A percentile compares a stretch with the other conserved stretches of the same genome.
phyloP scores from a whole-genome alignment of 2,113 vertebrate species.

The Anser brachyrhynchus region DNA sequence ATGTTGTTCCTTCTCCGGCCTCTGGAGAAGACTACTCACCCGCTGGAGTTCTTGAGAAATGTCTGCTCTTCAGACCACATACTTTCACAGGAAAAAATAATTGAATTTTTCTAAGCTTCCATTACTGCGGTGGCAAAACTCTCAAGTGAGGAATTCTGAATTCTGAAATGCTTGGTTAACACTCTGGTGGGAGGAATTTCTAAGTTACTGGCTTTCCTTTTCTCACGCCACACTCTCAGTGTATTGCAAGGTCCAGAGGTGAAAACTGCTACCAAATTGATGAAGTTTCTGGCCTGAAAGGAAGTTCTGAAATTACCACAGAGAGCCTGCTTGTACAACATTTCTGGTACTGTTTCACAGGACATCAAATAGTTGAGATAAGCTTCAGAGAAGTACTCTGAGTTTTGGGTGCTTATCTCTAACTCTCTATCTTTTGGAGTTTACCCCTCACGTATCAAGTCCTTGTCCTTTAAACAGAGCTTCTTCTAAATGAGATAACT shows the following conservation, averaged over 20 bases:
- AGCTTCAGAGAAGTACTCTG: not conserved
- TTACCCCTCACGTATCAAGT: not conserved
- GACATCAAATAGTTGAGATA: not conserved
- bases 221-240: not conserved
- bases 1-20: not conserved
- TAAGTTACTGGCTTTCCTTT: not conserved
- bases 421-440: not conserved
- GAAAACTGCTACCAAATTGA: conserved; percentile 5
- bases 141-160: not conserved
- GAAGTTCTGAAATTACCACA: not conserved
- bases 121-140: not conserved
- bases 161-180: not conserved
- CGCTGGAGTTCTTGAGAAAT: not conserved
- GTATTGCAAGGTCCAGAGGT: not conserved
- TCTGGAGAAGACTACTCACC: not conserved
- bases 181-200: not conserved
- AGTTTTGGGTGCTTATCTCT: conserved; percentile 1
- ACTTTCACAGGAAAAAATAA: not conserved
- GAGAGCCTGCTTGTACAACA: not conserved
- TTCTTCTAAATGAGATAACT: not conserved
- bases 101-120: not conserved
- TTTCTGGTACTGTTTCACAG: not conserved
- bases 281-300: conserved; percentile 2
- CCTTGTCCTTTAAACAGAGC: not conserved
- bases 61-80: not conserved